Conservation (phyloP, 1,140 invertebrate species). For the Danaus plexippus region DNA sequence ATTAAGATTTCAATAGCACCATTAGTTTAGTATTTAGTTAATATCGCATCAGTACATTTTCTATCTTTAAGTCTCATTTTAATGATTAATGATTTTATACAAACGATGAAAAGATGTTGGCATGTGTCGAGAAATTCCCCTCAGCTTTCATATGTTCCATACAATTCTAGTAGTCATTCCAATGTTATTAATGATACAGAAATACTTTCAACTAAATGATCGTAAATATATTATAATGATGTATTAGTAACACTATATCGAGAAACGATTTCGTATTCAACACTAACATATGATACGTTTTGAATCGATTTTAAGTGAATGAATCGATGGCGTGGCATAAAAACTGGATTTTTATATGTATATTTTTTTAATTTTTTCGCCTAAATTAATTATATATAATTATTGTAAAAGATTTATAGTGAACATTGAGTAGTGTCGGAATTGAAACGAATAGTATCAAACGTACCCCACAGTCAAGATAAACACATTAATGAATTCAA, state of each 20-base stretch:
- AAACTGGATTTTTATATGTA: neutral
- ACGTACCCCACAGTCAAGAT: slow-evolving; percentile 23
- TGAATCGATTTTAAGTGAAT: neutral
- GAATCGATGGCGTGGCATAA: neutral
- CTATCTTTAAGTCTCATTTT: slow-evolving; percentile 69
- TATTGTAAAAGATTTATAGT: too few relatives aligned
- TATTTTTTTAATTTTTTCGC: too few relatives aligned
- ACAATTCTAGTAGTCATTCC: slow-evolving; percentile 61
- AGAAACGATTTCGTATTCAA: neutral
- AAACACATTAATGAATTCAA: slow-evolving; percentile 43
- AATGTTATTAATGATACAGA: slow-evolving; percentile 49
- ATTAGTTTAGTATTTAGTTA: slow-evolving; percentile 49
- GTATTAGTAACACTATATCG: neutral
- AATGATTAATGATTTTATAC: slow-evolving; percentile 57
- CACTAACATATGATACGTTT: neutral
- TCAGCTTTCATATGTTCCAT: slow-evolving; percentile 21
- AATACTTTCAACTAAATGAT: slow-evolving; percentile 26
- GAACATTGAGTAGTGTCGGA: too few relatives aligned
- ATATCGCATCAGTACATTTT: slow-evolving; percentile 61
- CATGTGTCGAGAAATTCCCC: slow-evolving; percentile 37
- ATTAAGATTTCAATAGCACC: slow-evolving; percentile 67
- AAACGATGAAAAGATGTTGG: slow-evolving; percentile 54
- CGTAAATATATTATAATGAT: slow-evolving; percentile 12
- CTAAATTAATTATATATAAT: too few relatives aligned
- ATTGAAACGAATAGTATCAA: too few relatives aligned